Conservation (phyloP, 2,888 invertebrate genomes). For the Apodemia mormo region DNA sequence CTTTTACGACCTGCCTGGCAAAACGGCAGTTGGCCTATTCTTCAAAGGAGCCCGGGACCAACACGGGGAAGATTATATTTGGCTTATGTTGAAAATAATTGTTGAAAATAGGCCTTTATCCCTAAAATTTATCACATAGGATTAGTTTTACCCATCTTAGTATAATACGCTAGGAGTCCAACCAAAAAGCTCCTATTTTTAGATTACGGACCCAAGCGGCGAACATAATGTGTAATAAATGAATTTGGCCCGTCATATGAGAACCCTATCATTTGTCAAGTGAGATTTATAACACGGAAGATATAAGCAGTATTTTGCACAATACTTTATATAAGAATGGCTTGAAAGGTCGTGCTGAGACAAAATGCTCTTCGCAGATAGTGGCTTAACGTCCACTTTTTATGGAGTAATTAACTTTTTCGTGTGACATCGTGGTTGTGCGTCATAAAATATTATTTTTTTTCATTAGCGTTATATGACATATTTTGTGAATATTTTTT, state of each 20-base stretch:
- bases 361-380: background rate
- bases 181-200: background rate
- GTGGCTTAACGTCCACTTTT: background rate
- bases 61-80: no score
- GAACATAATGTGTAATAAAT: conserved; percentile 6
- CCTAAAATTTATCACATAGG: no score
- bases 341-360: background rate
- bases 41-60: no score
- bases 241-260: background rate
- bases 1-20: no score
- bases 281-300: background rate
- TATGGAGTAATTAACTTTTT: background rate
- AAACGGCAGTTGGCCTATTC: no score
- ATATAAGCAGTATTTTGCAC: background rate
- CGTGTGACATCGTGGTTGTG: background rate
- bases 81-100: no score
- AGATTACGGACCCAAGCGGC: background rate
- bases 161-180: no score
- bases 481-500: background rate
- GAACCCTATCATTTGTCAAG: conserved; percentile 2
- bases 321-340: background rate
- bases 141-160: no score
- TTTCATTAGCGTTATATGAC: background rate
- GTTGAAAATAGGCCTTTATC: no score
- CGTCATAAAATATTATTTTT: background rate